Evolutionary conservation across 1,140 invertebrate species (phyloP).

Genomic region (Ceratitis capitata): DNA sequence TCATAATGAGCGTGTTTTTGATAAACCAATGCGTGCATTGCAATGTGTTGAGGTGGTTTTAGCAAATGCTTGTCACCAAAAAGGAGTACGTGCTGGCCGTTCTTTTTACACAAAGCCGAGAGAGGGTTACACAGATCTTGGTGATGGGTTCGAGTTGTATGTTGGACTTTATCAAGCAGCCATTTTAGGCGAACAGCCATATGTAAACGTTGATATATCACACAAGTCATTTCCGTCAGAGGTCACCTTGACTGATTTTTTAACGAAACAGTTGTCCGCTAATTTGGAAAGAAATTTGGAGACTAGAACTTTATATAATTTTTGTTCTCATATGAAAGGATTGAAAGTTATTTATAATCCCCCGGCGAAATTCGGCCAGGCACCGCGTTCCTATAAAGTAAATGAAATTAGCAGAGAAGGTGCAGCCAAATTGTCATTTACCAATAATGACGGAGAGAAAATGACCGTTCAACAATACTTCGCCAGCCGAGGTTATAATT

Average conservation of each 20-base stretch:
- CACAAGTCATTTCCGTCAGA: conserved; percentile 75
- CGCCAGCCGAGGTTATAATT: conserved; percentile 41
- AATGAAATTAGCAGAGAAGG: conserved; percentile 65
- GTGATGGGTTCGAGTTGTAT: conserved; percentile 76
- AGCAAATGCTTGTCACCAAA: conserved; percentile 60
- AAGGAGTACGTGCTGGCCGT: conserved; percentile 68
- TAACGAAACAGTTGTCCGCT: conserved; percentile 8
- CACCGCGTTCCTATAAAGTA: conserved; percentile 65
- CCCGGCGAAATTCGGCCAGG: conserved; percentile 48
- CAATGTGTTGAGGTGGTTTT: conserved; percentile 88
- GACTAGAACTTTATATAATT: neutral
- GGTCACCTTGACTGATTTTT: conserved; percentile 66
- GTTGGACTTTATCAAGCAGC: conserved; percentile 79
- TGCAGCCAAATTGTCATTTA: conserved; percentile 64
- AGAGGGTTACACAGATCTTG: conserved; percentile 62
- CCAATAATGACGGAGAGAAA: conserved; percentile 50
- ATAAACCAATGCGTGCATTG: conserved; percentile 73
- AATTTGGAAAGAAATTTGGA: conserved; percentile 9
- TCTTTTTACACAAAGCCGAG: conserved; percentile 64
- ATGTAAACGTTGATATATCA: conserved; percentile 79
- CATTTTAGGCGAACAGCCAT: conserved; percentile 75
- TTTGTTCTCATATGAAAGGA: conserved; percentile 46
- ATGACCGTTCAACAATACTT: conserved; percentile 70
- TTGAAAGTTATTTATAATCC: conserved; percentile 53
- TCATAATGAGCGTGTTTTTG: conserved; percentile 56